Evolutionary conservation across 2,113 vertebrate genomes (phyloP).

Genomic region (Hypomesus transpacificus): DNA sequence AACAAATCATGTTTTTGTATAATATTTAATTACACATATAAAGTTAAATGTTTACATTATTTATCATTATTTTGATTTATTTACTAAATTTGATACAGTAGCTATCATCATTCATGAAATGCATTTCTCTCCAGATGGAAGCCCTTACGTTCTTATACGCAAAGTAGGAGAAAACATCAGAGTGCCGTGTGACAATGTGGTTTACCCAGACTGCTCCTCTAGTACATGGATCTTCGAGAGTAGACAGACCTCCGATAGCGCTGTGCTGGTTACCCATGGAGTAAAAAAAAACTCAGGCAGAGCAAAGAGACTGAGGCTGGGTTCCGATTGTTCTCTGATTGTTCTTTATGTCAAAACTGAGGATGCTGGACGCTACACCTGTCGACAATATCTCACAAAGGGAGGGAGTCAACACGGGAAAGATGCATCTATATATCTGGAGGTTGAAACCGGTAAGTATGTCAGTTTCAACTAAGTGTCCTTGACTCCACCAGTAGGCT

Average conservation of each 20-base stretch:
- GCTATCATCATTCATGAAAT: background rate
- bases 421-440: background rate
- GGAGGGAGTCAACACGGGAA: background rate
- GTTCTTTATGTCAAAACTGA: constrained; percentile 3
- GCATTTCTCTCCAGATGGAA: background rate
- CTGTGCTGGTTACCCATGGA: background rate
- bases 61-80: no score
- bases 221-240: constrained; percentile 14
- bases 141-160: rapidly evolving
- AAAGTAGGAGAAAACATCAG: background rate
- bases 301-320: constrained; percentile 5
- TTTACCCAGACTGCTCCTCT: constrained; percentile 3
- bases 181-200: constrained; percentile 17
- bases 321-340: constrained; percentile 25
- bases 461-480: no score
- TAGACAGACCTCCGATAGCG: no score
- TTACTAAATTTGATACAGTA: background rate
- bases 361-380: constrained; percentile 20
- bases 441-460: no score
- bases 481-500: no score
- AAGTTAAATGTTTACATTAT: no score
- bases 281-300: background rate
- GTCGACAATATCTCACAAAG: background rate
- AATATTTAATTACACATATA: no score
- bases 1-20: no score